Base-by-base conservation (phyloP, 2,888 invertebrate genomes). In the Hemaris fuciformis region DNA sequence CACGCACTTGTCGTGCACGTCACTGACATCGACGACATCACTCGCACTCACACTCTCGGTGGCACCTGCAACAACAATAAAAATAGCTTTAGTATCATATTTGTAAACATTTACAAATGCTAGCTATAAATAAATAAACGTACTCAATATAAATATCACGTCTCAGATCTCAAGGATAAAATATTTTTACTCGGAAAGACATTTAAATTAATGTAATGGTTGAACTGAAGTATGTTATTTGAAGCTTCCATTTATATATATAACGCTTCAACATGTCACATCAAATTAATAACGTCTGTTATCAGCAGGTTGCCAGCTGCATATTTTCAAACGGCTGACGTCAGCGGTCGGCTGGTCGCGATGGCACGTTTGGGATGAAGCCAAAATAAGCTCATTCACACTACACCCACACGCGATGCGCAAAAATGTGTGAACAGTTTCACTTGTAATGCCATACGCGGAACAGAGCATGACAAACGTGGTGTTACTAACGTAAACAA, bases 371-470 rank as follows among this genome's bases (percentile, higher is more conserved):
- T 91, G 90, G 90, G 83, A 70, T 69, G 72, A 72, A 69, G 89
- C 89, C 91, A 90, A 85, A 75, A 76, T 80, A 79, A 83, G 83
- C 87, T 84, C 90, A 91, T 91, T 91, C 91, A 91, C 88, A 88
- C 87, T 76, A 78, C 81, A 74, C 83, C 85, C 83, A 86, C 85
- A 68, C 73, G 70, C 66, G 59, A 66, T 75, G 72, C 68, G 72
- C 76, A 81, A 79, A 84, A 86, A 84, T 81, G 79, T 84, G 38
- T 38, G 23, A 48, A 48, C 48, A 25, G 60, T 60, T 60, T 41
- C 60, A 60, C 60, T 53, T 53, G 53, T 48, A 53, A 60, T 34
- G 25, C 53, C 41, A 18, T 27, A 61, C 62, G 66, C 58, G 62
- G 20, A 23, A 41, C 41, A 34, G 31, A 23, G 4, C 31, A 27